Evolutionary conservation across 1,140 invertebrate genomes (phyloP).

Genomic region (Brachionus asplanchnoidis): DNA sequence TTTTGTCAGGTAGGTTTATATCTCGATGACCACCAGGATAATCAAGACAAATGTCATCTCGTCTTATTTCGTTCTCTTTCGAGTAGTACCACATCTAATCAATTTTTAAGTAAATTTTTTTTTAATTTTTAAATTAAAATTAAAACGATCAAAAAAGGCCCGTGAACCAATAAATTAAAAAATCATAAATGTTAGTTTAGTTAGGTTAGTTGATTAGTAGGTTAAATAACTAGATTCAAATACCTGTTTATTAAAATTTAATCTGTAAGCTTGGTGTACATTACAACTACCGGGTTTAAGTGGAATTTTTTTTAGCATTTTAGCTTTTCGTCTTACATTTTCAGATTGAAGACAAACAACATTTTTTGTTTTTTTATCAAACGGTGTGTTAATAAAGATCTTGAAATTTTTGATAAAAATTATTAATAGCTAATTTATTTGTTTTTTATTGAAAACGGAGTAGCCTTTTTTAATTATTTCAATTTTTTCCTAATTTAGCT

Average conservation of each 20-base stretch:
- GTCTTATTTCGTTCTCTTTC: constrained; percentile 69
- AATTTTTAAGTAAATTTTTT: neutral
- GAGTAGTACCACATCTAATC: constrained; percentile 30
- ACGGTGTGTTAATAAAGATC: constrained; percentile 7
- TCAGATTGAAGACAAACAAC: constrained; percentile 9
- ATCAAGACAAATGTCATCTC: constrained; percentile 93
- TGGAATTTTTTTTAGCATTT: constrained; percentile 23
- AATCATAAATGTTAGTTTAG: neutral
- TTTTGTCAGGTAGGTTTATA: constrained; percentile 52
- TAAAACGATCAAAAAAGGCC: constrained; percentile 32
- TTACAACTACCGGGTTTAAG: constrained; percentile 29
- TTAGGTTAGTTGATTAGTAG: neutral
- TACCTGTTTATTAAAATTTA: constrained; percentile 35
- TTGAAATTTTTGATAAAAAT: neutral
- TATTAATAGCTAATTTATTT: neutral
- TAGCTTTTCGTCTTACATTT: constrained; percentile 27
- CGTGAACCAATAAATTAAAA: neutral
- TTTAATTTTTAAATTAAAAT: neutral
- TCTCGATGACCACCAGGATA: constrained; percentile 73
- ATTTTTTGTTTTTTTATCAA: neutral
- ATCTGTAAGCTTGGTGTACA: neutral
- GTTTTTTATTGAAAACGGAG: neutral
- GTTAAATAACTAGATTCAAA: neutral
- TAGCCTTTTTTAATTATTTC: constrained; percentile 23
- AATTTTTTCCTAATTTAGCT: neutral